Conservation (phyloP, 2,113 vertebrate genomes). For the Glareola pratincola region DNA sequence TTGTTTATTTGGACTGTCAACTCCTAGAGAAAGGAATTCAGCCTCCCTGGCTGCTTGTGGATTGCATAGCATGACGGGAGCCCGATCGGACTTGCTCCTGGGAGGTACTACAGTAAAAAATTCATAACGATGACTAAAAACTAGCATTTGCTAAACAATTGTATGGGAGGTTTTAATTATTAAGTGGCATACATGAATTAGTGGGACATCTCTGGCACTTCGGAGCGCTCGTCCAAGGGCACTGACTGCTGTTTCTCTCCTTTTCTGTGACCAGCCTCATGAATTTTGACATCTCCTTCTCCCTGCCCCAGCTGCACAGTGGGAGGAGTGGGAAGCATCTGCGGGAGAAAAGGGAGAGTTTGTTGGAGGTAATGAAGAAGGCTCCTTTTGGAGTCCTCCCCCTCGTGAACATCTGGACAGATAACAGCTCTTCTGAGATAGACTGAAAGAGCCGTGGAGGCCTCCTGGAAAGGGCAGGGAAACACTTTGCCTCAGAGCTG, state of each 20-base stretch:
- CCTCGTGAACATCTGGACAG: slow-evolving; percentile 36
- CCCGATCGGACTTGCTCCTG: background rate
- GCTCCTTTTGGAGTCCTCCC: slow-evolving; percentile 38
- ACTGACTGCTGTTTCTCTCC: background rate
- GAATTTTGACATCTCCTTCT: slow-evolving; percentile 17
- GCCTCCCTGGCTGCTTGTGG: slow-evolving; percentile 39
- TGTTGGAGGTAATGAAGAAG: slow-evolving; percentile 35
- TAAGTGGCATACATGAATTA: slow-evolving; percentile 2
- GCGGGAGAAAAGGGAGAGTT: background rate
- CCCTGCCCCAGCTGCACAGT: slow-evolving; percentile 19
- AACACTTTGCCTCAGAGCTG: background rate
- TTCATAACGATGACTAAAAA: background rate
- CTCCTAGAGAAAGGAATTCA: slow-evolving; percentile 55
- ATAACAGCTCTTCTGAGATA: slow-evolving; percentile 24
- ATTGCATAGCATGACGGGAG: slow-evolving; percentile 5
- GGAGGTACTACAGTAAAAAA: slow-evolving; percentile 36
- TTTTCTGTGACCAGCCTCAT: background rate
- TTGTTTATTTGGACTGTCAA: slow-evolving; percentile 66
- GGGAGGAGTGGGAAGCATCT: slow-evolving; percentile 48
- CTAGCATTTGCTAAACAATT: slow-evolving; percentile 10
- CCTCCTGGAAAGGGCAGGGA: background rate
- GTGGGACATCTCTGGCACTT: background rate
- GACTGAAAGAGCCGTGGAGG: background rate
- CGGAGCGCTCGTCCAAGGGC: background rate
- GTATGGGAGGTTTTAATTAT: slow-evolving; percentile 16